Evolutionary conservation across 2,113 vertebrate species (phyloP).

Genomic region (Callionymus lyra): DNA sequence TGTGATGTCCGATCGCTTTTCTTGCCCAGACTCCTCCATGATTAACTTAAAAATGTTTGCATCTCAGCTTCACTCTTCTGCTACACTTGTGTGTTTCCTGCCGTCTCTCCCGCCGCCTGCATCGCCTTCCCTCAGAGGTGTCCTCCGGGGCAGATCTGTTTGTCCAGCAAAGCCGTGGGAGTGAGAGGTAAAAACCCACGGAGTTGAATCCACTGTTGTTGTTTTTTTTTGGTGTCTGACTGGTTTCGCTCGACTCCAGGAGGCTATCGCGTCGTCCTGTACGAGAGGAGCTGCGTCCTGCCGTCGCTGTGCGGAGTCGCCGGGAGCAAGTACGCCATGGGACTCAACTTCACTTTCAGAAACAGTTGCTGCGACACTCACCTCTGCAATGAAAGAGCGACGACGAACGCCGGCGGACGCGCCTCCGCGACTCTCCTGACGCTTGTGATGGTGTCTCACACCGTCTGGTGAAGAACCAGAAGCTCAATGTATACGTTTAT

Average conservation of each 20-base stretch:
- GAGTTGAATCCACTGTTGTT: no score
- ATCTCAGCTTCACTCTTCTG: constrained; percentile 62
- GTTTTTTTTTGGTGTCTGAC: background rate
- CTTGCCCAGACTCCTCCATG: no score
- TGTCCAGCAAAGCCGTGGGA: constrained; percentile 57
- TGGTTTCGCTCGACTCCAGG: constrained; percentile 34
- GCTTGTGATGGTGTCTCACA: constrained; percentile 8
- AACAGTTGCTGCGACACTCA: constrained; percentile 61
- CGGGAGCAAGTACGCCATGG: constrained; percentile 49
- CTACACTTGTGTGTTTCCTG: constrained; percentile 68
- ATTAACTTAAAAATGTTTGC: background rate
- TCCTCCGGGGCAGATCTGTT: constrained; percentile 52
- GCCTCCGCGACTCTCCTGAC: constrained; percentile 25
- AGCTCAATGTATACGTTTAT: no score
- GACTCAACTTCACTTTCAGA: constrained; percentile 66
- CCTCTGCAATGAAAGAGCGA: constrained; percentile 56
- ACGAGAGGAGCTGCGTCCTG: constrained; percentile 62
- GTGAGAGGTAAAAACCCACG: constrained; percentile 34
- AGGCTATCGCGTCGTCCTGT: constrained; percentile 51
- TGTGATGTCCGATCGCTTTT: no score
- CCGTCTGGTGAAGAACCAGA: constrained; percentile 18
- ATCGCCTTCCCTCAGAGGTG: constrained; percentile 59
- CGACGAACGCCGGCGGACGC: background rate
- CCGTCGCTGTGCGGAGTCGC: constrained; percentile 47
- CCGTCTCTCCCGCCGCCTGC: constrained; percentile 63